Base-by-base conservation (phyloP, 2,888 invertebrate genomes). In the Heterodera filipjevi region DNA sequence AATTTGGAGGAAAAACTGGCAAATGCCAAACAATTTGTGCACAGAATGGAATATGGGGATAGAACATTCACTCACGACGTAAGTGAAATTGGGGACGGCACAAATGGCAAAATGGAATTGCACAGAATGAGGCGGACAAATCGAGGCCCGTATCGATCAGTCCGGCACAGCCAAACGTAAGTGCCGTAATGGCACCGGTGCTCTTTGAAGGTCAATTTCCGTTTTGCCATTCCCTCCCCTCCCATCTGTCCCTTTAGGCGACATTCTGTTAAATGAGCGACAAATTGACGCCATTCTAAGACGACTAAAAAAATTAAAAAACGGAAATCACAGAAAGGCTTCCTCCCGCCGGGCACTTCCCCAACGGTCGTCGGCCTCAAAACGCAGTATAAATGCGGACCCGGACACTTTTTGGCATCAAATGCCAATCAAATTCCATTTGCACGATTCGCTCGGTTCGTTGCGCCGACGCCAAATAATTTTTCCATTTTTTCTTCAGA, bases 391-490 rank as follows among this genome's bases (percentile, higher is more conserved):
- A 46, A 84, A 84, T 35, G 81, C 85, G 1, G 88, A 88, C 71
- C 82, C 85, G 30, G 83, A 84, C 27, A 86, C 86, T 10, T 82
- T 82, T 66, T 88, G 88, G 88, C 74, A 33, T 10, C 59, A 68
- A 10, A 73, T 83, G 33, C 87, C 88, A 6, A 88, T 88, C 64
- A 84, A 82, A 74, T 88, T 88, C 74, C 79, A 85, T 30, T 85
- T 88, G 71, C 88, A 88, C 77, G 88, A 88, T 53, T 86, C 86
- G 44, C 79, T 88, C 0, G 84, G 87, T 85, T 33, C 32, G 32
- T 35, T 39, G 6, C 12, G 8, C 12, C 39, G n/a, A n/a, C n/a
- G n/a, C n/a, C 44, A 5, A 44, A 44, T 49, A 49, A 49, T 49
- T 19, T 49, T 49, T 14, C 14, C 49, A 16, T 8, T 16, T 39